Percentiles rank a stretch among this genome's conserved stretches.
These are phyloP conservation scores for Callipepla squamata DNA, from an alignment of 2,113 vertebrate species.

Conservation along the genomic window DNA sequence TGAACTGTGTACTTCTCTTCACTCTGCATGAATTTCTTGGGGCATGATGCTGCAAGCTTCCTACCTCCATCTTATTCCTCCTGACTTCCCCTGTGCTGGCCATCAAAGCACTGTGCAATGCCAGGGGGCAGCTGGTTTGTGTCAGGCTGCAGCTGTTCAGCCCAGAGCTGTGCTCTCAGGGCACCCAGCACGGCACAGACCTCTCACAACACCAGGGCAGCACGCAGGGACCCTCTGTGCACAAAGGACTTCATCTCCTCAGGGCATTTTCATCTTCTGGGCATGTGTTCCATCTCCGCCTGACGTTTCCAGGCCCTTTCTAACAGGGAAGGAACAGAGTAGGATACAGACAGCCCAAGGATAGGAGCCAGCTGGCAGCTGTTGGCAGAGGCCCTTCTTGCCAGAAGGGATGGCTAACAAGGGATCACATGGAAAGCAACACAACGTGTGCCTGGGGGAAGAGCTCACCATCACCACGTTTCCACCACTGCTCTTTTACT, in stretches of 20 bases:
- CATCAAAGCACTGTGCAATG: rapidly evolving
- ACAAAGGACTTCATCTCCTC: background rate
- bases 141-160: background rate
- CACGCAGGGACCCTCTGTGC: background rate
- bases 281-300: background rate
- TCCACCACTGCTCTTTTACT: too few relatives aligned
- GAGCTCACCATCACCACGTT: background rate
- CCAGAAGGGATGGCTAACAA: background rate
- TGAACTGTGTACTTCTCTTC: background rate
- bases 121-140: background rate
- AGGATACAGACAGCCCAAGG: background rate
- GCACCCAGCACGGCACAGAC: background rate
- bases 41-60: background rate
- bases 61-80: background rate
- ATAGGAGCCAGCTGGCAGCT: background rate
- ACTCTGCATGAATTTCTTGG: background rate
- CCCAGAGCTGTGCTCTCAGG: background rate
- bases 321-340: background rate
- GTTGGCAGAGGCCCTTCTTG: background rate
- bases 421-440: background rate
- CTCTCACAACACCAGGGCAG: background rate
- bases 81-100: rapidly evolving
- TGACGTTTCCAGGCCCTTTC: background rate
- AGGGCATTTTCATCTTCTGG: background rate
- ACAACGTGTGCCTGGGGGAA: background rate